Conservation (phyloP, 2,888 invertebrate genomes). For the Morpho helenor region DNA sequence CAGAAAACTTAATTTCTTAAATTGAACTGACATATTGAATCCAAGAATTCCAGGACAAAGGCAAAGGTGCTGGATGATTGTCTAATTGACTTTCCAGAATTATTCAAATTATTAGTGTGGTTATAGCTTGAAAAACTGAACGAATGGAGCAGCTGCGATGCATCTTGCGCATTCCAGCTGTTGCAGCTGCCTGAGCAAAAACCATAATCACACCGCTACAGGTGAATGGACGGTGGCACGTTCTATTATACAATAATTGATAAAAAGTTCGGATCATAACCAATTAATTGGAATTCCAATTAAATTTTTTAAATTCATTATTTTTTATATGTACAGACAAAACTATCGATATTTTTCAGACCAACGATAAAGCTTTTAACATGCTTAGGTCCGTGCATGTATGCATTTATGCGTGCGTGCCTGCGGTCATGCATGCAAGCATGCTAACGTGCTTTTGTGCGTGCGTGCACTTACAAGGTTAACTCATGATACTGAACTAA, state of each 20-base stretch:
- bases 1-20: neutral
- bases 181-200: conserved; percentile 48
- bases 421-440: too few relatives aligned
- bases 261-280: neutral
- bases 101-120: too few relatives aligned
- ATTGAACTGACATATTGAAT: neutral
- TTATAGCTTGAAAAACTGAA: conserved; percentile 5
- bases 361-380: too few relatives aligned
- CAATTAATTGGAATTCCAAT: too few relatives aligned
- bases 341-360: too few relatives aligned
- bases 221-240: conserved; percentile 33
- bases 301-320: too few relatives aligned
- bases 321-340: too few relatives aligned
- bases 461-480: too few relatives aligned
- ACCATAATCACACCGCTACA: conserved; percentile 37
- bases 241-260: conserved; percentile 36
- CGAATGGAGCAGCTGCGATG: conserved; percentile 22
- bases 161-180: conserved; percentile 30
- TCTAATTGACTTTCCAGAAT: conserved; percentile 11
- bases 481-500: too few relatives aligned
- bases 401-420: too few relatives aligned
- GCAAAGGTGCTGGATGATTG: conserved; percentile 9
- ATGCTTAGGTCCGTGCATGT: too few relatives aligned
- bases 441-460: too few relatives aligned
- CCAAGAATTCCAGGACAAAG: conserved; percentile 2